Evolutionary conservation across 2,113 vertebrate species (phyloP).

Genomic region (Leiothrix lutea): DNA sequence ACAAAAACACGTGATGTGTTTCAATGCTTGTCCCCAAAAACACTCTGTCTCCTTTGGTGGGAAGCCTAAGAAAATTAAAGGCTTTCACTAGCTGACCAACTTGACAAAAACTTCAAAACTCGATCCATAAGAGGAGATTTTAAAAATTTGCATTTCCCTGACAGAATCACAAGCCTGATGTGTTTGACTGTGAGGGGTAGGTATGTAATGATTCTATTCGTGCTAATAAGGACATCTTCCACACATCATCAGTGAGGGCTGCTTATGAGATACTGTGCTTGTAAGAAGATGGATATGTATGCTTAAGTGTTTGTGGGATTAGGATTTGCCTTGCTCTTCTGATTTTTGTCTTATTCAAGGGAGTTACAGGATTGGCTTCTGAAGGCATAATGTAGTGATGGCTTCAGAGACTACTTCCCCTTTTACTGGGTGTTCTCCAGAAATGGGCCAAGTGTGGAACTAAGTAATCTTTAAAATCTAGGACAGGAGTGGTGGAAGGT

Average conservation of each 20-base stretch:
- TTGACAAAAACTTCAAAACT: not conserved
- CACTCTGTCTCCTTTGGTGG: not conserved
- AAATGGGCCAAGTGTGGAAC: not conserved
- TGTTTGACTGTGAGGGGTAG: not conserved
- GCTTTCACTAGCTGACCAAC: not conserved
- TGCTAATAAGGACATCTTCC: not conserved
- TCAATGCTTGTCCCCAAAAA: not conserved
- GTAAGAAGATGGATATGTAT: not conserved
- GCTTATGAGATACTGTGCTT: not conserved
- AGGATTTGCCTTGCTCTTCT: not conserved
- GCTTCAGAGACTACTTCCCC: not conserved
- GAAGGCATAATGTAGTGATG: not conserved
- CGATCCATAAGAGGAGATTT: not conserved
- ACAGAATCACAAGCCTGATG: not conserved
- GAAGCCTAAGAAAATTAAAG: not conserved
- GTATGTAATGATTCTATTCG: not conserved
- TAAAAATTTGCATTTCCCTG: not conserved
- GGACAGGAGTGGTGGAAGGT: not conserved
- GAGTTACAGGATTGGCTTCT: not conserved
- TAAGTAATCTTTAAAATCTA: not conserved
- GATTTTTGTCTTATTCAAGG: not conserved
- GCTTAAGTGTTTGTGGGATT: not conserved
- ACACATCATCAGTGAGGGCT: not conserved
- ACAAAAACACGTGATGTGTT: not conserved
- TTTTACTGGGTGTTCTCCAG: not conserved